A percentile compares a stretch with the other conserved stretches of the same genome.
phyloP scores from a whole-genome alignment of 1,140 invertebrate genomes.

The Heliothis virescens region DNA sequence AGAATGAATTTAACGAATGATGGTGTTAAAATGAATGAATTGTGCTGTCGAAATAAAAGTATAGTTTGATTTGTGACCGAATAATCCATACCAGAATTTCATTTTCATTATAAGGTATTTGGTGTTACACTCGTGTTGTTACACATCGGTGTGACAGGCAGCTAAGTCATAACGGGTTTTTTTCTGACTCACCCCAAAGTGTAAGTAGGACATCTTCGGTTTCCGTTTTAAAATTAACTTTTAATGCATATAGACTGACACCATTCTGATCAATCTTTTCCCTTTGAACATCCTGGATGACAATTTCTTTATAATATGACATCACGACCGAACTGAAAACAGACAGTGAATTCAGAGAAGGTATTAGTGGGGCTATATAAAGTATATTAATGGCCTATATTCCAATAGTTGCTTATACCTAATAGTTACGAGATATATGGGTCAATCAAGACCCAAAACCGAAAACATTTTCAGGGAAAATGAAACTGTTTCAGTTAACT shows the following conservation, averaged over 20 bases:
- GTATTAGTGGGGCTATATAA: background rate
- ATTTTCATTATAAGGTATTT: background rate
- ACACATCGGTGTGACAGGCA: conserved; percentile 50
- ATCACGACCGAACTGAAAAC: background rate
- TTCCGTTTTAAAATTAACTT: conserved; percentile 54
- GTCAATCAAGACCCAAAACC: no score
- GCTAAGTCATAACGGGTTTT: conserved; percentile 56
- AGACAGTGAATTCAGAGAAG: background rate
- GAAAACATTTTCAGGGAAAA: no score
- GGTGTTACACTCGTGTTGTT: background rate
- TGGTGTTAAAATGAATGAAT: no score
- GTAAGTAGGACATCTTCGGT: conserved; percentile 57
- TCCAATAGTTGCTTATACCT: no score
- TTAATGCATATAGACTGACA: conserved; percentile 43
- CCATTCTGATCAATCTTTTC: conserved; percentile 20
- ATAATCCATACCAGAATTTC: background rate
- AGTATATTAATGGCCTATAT: no score
- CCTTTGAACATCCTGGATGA: background rate
- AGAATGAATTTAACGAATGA: no score
- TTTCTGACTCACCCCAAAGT: conserved; percentile 59
- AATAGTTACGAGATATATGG: no score
- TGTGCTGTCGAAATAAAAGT: no score
- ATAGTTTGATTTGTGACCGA: background rate
- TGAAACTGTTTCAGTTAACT: no score
- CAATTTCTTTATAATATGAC: conserved; percentile 2